Evolutionary conservation across 2,113 vertebrate species (phyloP).

Genomic region (Microtus oregoni): DNA sequence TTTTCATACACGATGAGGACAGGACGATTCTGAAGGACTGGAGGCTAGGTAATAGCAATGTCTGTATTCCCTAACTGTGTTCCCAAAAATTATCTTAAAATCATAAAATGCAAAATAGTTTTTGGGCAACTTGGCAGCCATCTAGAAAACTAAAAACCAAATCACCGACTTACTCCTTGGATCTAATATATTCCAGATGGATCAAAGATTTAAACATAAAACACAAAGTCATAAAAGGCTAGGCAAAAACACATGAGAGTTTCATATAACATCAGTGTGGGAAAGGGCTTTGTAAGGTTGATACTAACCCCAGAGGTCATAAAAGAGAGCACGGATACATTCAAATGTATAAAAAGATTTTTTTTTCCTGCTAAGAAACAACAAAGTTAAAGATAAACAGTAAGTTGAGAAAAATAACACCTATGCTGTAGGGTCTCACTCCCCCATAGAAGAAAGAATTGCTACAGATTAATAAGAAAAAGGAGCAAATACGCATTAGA

Average conservation of each 20-base stretch:
- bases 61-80: conserved; percentile 24
- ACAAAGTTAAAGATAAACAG: conserved; percentile 48
- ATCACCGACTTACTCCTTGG: conserved; percentile 53
- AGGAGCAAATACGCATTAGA: conserved; percentile 3
- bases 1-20: background rate
- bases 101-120: conserved; percentile 38
- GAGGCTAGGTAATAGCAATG: conserved; percentile 5
- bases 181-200: conserved; percentile 68
- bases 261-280: conserved; percentile 48
- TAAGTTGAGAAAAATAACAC: conserved; percentile 14
- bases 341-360: conserved; percentile 57
- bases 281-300: conserved; percentile 50
- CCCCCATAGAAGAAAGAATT: conserved; percentile 27
- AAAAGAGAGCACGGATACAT: conserved; percentile 55
- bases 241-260: conserved; percentile 43
- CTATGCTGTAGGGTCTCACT: conserved; percentile 5
- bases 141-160: conserved; percentile 62
- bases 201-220: conserved; percentile 69
- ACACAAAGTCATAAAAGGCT: conserved; percentile 64
- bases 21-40: background rate
- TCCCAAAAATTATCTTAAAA: conserved; percentile 45
- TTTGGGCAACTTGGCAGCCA: conserved; percentile 52
- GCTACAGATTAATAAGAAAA: conserved; percentile 44
- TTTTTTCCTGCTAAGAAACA: conserved; percentile 62
- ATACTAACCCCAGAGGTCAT: conserved; percentile 54